Percentiles rank a stretch among this genome's conserved stretches.
Conservation (phyloP, 2,888 invertebrate species). For the Anthrax anthrax region DNA sequence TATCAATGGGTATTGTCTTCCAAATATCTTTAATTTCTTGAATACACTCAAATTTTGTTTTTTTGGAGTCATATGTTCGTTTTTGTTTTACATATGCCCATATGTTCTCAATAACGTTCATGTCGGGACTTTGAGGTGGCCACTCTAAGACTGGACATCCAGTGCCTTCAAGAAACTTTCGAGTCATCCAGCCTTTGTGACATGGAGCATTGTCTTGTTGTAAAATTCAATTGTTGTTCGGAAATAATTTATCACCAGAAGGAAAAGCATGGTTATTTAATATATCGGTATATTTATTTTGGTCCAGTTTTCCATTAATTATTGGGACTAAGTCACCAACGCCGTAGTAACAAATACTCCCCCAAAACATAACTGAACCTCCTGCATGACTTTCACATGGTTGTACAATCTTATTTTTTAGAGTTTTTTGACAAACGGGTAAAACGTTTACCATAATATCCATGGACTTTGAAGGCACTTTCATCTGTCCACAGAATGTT, state of each 20-base stretch:
- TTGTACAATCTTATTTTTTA: too few relatives aligned
- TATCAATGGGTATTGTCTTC: slow-evolving; percentile 3
- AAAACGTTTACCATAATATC: too few relatives aligned
- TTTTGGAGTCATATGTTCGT: not conserved
- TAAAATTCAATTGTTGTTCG: not conserved
- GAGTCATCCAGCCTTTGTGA: not conserved
- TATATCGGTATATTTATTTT: not conserved
- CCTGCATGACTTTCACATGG: slow-evolving; percentile 5
- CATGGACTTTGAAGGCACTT: too few relatives aligned
- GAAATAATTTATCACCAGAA: not conserved
- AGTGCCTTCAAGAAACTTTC: too few relatives aligned
- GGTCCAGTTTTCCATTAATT: slow-evolving; percentile 1
- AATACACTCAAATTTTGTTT: slow-evolving; percentile 1
- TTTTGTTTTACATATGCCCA: too few relatives aligned
- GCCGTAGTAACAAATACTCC: slow-evolving; percentile 3
- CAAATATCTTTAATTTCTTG: slow-evolving; percentile 7
- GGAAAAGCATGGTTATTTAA: not conserved
- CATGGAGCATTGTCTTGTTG: not conserved
- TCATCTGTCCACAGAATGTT: too few relatives aligned
- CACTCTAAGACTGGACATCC: too few relatives aligned
- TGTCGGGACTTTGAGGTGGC: too few relatives aligned
- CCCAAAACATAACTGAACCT: slow-evolving; percentile 6
- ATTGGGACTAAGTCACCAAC: slow-evolving; percentile 1
- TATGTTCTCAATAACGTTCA: too few relatives aligned
- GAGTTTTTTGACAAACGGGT: too few relatives aligned